Conservation (phyloP, 2,888 invertebrate genomes). For the Panzeria rudis region DNA sequence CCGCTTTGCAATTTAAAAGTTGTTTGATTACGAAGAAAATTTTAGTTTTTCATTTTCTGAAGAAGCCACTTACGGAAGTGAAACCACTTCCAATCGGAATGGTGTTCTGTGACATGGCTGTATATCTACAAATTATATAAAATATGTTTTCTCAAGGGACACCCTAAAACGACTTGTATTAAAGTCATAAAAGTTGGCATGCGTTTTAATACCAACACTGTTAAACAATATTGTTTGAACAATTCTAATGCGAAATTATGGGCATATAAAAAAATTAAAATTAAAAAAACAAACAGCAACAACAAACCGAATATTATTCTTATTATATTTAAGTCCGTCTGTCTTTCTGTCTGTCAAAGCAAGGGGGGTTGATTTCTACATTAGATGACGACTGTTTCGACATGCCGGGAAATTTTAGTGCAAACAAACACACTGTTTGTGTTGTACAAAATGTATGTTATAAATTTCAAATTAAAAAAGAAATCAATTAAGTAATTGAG, state of each 20-base stretch:
- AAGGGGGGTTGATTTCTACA: constrained; percentile 33
- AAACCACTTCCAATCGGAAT: too few relatives aligned
- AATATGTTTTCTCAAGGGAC: constrained; percentile 1
- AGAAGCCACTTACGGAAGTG: too few relatives aligned
- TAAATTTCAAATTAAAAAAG: constrained; percentile 73
- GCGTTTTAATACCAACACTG: constrained; percentile 56
- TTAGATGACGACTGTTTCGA: constrained; percentile 29
- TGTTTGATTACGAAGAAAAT: too few relatives aligned
- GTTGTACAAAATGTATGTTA: constrained; percentile 28
- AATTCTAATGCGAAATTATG: constrained; percentile 69
- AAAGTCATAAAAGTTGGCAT: constrained; percentile 55
- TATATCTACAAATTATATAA: background rate
- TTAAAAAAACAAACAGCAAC: constrained; percentile 51
- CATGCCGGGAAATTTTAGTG: constrained; percentile 11
- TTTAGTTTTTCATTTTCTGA: too few relatives aligned
- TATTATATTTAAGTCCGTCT: background rate
- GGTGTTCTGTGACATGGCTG: too few relatives aligned
- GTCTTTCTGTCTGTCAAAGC: background rate
- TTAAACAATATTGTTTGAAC: constrained; percentile 62
- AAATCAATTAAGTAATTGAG: constrained; percentile 81
- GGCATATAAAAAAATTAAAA: constrained; percentile 58
- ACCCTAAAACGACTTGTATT: constrained; percentile 40
- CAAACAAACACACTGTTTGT: constrained; percentile 18
- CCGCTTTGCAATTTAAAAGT: too few relatives aligned
- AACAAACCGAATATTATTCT: constrained; percentile 18